Evolutionary conservation across 1,140 invertebrate genomes (phyloP), one percentile per base, ranked within the genome.

Genomic region (Drosophila ogumai): DNA sequence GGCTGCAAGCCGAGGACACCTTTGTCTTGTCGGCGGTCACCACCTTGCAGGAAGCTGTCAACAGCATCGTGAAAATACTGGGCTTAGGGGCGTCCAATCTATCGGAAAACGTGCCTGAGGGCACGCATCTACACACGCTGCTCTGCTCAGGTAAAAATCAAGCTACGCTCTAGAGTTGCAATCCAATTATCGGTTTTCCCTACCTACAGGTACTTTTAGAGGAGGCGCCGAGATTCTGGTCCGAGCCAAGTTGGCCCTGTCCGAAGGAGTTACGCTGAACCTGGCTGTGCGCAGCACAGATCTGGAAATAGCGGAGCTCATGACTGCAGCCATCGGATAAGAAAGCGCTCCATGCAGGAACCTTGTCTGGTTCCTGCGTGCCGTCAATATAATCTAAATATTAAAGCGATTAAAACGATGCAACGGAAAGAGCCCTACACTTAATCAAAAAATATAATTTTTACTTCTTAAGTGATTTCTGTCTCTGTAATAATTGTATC

Each of bases 151-250:
- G 96, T 93, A 92, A 3, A 43, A 43, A 49, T 32, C 12, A 9
- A 5, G 12, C 17, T 2, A 15, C 9, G 1, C 9, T 59, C 15
- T 43, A 0, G 9, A 17, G 40, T 84, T 57, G 55, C 40, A 56
- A 25, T 13, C 9, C 1, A 31, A 32, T 25, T 31, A 49, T 25
- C n/a, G 46, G 34, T 22, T 28, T 12, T 58, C 7, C 5, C n/a
- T 8, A 12, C 52, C 0, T 43, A 3, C 52, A 94, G 96, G 98
- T 41, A 94, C 98, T 0, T 98, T 98, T 90, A 94, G 98, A 44
- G 98, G 97, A 8, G 97, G 98, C 1, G 95, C 96, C 59, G 97
- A 99, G 72, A 95, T 99, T 31, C 92, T 99, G 17, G 97, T 98
- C 1, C 93, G 96, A 58, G 96, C 97, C 9, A 96, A 97, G 91